Evolutionary conservation across 2,113 vertebrate species (phyloP).

Genomic region (Pangasianodon hypophthalmus): DNA sequence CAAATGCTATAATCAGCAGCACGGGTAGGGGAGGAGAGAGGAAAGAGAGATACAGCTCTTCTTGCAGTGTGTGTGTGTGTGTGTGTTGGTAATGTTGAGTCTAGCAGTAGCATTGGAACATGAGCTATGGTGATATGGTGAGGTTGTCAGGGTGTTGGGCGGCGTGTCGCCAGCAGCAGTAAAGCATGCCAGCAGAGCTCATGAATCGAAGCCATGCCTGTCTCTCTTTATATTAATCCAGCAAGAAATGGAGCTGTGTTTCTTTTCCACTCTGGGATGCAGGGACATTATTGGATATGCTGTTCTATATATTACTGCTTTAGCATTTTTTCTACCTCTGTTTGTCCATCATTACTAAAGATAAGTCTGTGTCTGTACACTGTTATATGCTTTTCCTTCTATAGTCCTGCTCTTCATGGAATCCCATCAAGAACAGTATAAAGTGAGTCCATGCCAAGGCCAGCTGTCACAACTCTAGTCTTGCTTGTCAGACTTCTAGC

Average conservation of each 20-base stretch:
- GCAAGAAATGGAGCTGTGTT: neutral
- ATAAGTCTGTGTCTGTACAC: neutral
- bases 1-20: neutral
- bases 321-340: neutral
- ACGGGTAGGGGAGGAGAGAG: neutral
- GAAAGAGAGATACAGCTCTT: neutral
- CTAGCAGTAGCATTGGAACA: conserved; percentile 10
- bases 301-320: neutral
- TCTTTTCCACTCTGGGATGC: conserved; percentile 3
- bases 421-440: neutral
- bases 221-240: conserved; percentile 49
- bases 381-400: neutral
- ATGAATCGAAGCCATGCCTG: conserved; percentile 44
- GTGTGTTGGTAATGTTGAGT: neutral
- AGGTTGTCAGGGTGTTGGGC: conserved; percentile 34
- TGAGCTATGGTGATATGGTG: conserved; percentile 40
- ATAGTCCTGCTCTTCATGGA: neutral
- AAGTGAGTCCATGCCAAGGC: neutral
- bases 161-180: conserved; percentile 43
- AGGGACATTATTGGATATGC: neutral
- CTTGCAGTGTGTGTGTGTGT: neutral
- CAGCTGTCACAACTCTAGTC: neutral
- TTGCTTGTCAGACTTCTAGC: neutral
- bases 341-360: neutral
- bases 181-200: conserved; percentile 44